Conservation (phyloP, 2,888 invertebrate species). For the Ganaspis brasiliensis region DNA sequence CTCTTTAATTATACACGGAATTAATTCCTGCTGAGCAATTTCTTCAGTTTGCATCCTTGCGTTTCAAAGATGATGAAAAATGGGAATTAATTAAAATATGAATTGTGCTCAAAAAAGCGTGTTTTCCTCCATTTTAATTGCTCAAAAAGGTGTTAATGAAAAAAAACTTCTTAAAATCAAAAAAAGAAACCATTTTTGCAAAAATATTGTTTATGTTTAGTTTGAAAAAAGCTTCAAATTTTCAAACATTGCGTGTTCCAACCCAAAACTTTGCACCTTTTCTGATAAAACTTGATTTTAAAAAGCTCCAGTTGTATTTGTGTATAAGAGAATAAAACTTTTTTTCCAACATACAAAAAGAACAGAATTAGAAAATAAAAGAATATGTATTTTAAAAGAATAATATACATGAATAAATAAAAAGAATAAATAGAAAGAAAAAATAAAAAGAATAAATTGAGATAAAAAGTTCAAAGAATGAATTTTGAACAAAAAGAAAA, state of each 20-base stretch:
- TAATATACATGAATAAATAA: no score
- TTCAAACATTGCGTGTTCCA: neutral
- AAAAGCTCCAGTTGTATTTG: neutral
- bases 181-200: no score
- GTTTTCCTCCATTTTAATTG: conserved; percentile 37
- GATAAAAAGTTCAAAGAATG: no score
- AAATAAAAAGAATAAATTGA: neutral
- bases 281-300: neutral
- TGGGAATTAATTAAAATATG: conserved; percentile 2
- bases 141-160: conserved; percentile 14
- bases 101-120: conserved; percentile 44
- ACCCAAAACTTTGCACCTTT: neutral
- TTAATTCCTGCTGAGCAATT: conserved; percentile 2
- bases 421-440: neutral
- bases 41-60: neutral
- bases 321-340: neutral
- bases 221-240: conserved; percentile 12
- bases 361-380: no score
- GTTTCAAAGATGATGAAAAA: neutral
- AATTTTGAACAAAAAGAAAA: no score
- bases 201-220: no score
- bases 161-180: neutral
- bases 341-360: no score
- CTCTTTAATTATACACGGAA: conserved; percentile 1
- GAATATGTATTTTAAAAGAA: no score